Percentiles rank a stretch among this genome's conserved stretches.
phyloP scores from a whole-genome alignment of 2,888 invertebrate species.

The Hermodice carunculata region DNA sequence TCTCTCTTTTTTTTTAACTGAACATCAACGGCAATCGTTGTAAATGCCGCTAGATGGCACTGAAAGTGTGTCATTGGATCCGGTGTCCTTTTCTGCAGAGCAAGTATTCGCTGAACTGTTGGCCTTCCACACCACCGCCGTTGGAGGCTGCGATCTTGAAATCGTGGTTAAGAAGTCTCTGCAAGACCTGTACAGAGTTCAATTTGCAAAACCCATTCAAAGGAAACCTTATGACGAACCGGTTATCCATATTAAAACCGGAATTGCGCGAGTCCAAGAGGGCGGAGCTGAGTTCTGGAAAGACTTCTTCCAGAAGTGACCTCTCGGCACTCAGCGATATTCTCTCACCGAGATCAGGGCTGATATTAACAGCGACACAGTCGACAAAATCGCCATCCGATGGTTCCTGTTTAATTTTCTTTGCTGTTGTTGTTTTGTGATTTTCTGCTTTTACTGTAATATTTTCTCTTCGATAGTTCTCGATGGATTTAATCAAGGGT shows the following conservation, averaged over 20 bases:
- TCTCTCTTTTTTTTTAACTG: no score
- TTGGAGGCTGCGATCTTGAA: slow-evolving; percentile 86
- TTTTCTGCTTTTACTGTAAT: slow-evolving; percentile 25
- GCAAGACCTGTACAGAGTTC: slow-evolving; percentile 89
- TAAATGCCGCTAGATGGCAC: no score
- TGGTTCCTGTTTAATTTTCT: no score
- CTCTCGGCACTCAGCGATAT: slow-evolving; percentile 87
- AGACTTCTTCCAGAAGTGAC: slow-evolving; percentile 76
- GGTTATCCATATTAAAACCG: slow-evolving; percentile 85
- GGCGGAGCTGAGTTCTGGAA: slow-evolving; percentile 77
- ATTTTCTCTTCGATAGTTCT: slow-evolving; percentile 48
- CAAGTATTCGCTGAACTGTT: slow-evolving; percentile 90
- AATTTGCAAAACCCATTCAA: slow-evolving; percentile 90
- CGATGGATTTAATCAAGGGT: slow-evolving; percentile 65
- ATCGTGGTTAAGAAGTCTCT: slow-evolving; percentile 82
- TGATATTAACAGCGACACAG: slow-evolving; percentile 84
- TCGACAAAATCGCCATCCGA: slow-evolving; percentile 73
- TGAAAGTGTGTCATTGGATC: no score
- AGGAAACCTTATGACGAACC: slow-evolving; percentile 87
- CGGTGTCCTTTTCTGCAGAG: slow-evolving; percentile 76
- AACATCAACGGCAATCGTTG: no score
- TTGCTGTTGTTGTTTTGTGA: slow-evolving; percentile 18
- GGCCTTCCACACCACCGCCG: slow-evolving; percentile 89
- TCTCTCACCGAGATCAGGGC: slow-evolving; percentile 84
- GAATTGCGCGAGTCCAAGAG: slow-evolving; percentile 82